A percentile compares a stretch with the other conserved stretches of the same genome.
Evolutionary conservation across 1,140 invertebrate genomes (phyloP).

Genomic region (Asbolus verrucosus): DNA sequence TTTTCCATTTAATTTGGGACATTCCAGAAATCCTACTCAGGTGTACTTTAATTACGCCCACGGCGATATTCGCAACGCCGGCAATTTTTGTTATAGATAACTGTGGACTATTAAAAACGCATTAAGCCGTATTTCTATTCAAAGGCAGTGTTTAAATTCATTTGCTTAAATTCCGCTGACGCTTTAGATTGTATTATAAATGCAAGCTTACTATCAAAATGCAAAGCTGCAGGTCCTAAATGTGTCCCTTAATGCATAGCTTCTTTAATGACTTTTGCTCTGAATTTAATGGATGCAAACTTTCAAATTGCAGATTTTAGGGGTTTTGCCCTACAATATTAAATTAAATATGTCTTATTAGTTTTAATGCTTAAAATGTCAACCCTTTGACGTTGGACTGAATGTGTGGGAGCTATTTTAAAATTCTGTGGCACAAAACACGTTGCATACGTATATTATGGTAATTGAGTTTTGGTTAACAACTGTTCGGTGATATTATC

Average conservation of each 20-base stretch:
- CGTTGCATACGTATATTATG: too few relatives aligned
- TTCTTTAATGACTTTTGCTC: constrained; percentile 48
- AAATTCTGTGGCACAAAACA: too few relatives aligned
- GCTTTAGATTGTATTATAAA: constrained; percentile 38
- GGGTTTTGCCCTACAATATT: constrained; percentile 38
- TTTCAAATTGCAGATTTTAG: constrained; percentile 41
- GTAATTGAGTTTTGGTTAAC: too few relatives aligned
- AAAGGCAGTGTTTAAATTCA: constrained; percentile 41
- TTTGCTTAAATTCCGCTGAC: constrained; percentile 35
- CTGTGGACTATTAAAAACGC: constrained; percentile 22
- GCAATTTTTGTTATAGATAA: constrained; percentile 13
- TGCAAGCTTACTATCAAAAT: constrained; percentile 46
- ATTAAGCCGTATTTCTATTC: constrained; percentile 38
- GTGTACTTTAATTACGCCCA: constrained; percentile 5
- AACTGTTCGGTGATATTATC: neutral
- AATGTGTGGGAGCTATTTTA: too few relatives aligned
- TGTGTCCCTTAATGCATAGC: constrained; percentile 49
- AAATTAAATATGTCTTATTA: constrained; percentile 41
- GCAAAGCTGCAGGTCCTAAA: constrained; percentile 46
- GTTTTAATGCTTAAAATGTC: neutral
- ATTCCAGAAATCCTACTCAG: too few relatives aligned
- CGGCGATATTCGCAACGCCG: neutral
- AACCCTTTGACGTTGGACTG: too few relatives aligned
- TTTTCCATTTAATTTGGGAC: too few relatives aligned
- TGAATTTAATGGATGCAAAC: constrained; percentile 47